These are phyloP conservation scores for Agapetus fuscipes DNA, from an alignment of 2,888 invertebrate genomes.

Conservation along the genomic window DNA sequence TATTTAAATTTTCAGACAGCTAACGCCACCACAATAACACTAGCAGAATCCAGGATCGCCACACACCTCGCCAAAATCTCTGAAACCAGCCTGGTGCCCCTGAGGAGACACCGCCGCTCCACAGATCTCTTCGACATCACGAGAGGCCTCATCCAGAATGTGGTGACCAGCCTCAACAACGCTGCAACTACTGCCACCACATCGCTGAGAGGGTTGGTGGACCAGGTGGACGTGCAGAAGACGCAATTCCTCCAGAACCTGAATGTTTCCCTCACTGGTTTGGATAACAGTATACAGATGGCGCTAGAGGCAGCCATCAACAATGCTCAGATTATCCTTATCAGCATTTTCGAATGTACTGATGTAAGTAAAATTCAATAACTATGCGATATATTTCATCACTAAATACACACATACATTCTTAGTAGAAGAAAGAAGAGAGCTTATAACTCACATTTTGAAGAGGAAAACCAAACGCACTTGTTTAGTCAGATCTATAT, in stretches of 20 bases:
- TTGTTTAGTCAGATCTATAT: no score
- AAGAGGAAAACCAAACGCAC: no score
- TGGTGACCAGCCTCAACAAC: constrained; percentile 5
- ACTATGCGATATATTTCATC: no score
- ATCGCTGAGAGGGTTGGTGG: constrained; percentile 1
- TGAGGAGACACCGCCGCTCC: not conserved
- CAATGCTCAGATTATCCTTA: not conserved
- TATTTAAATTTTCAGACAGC: not conserved
- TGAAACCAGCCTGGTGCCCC: constrained; percentile 1
- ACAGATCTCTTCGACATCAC: constrained; percentile 6
- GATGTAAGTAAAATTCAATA: no score
- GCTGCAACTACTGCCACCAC: constrained; percentile 1
- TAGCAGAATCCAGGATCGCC: not conserved
- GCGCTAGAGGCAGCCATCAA: constrained; percentile 3
- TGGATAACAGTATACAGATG: not conserved
- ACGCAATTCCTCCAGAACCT: not conserved
- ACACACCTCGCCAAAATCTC: not conserved
- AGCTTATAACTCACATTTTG: no score
- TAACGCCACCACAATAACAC: not conserved
- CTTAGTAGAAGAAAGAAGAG: no score
- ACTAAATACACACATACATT: no score
- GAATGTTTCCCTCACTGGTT: constrained; percentile 1
- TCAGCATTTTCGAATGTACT: not conserved
- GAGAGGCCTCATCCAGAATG: constrained; percentile 1
- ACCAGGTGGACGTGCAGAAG: constrained; percentile 1